Evolutionary conservation across 2,888 invertebrate genomes (phyloP), one percentile per base, ranked within the genome.

Genomic region (Philonicus albiceps): DNA sequence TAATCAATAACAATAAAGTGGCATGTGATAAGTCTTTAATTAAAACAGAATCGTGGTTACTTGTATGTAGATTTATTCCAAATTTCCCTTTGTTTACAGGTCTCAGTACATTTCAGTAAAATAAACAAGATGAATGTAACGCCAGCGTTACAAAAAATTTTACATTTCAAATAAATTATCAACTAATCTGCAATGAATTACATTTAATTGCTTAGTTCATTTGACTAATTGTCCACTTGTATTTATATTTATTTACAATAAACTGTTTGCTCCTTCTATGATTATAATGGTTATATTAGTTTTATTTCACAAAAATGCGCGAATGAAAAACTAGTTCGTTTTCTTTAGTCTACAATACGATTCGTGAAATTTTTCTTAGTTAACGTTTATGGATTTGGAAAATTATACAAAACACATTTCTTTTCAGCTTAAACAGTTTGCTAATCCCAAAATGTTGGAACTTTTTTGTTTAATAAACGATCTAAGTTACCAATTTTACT

Each of bases 111-210:
- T 72, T 37, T 83, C 37, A 72, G 27, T 83, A 19, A 75, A 75
- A 75, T 8, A 85, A 75, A 85, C 22, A 85, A 75, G 37, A 85
- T 34, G 16, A 75, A 75, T 85, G 85, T 85, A 85, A 85, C 85
- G 85, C 85, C 85, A 85, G 85, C 85, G 85, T 85, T 53, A 85
- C 85, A 85, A 76, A 75, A 53, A n/a, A 75, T 74, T 31, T 85
- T 85, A 55, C 74, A 30, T 53, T 55, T 74, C 16, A 22, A 34
- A 13, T n/a, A 22, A 64, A 31, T 72, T 72, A 74, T 37, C 19
- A 49, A 72, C 31, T 73, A 74, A 74, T 40, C 27, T 73, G 40
- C 27, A 72, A 37, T 72, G 27, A 37, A 16, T n/a, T 84, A 55
- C n/a, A 40, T n/a, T 40, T 64, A 74, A n/a, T 85, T 85, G 16